These are phyloP conservation scores for Ciona savignyi DNA, from an alignment of 23 tunicate species.

Conservation along the genomic window DNA sequence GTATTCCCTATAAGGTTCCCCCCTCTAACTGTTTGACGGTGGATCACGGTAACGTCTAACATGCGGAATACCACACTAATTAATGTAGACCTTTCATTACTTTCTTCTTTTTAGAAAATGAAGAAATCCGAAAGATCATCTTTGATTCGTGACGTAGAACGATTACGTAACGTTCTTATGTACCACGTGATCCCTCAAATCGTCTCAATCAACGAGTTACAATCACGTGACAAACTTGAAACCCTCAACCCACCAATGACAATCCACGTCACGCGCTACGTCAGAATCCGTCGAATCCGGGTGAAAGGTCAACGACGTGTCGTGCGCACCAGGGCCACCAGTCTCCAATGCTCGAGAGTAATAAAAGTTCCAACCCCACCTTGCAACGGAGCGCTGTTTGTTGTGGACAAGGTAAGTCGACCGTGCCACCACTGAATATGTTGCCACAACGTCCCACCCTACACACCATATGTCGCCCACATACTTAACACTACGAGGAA, in stretches of 20 bases:
- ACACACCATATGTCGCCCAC: too few relatives aligned
- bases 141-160: slow-evolving; percentile 31
- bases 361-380: slow-evolving; percentile 21
- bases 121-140: too few relatives aligned
- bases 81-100: too few relatives aligned
- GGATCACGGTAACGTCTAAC: too few relatives aligned
- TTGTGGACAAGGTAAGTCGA: slow-evolving; percentile 34
- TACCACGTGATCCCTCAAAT: slow-evolving; percentile 29
- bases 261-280: slow-evolving; percentile 14
- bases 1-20: too few relatives aligned
- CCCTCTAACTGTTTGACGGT: too few relatives aligned
- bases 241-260: slow-evolving; percentile 15
- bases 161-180: slow-evolving; percentile 18
- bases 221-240: slow-evolving; percentile 5
- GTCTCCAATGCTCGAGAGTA: slow-evolving; percentile 37
- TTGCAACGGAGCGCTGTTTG: slow-evolving; percentile 33
- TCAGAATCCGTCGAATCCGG: neutral
- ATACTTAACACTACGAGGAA: too few relatives aligned
- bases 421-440: too few relatives aligned
- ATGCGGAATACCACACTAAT: too few relatives aligned
- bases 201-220: slow-evolving; percentile 1
- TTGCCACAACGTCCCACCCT: too few relatives aligned
- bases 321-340: neutral
- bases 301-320: slow-evolving; percentile 6
- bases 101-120: too few relatives aligned